These are phyloP conservation scores for Calliphora vomitoria DNA, from an alignment of 2,888 invertebrate species.

Conservation along the genomic window DNA sequence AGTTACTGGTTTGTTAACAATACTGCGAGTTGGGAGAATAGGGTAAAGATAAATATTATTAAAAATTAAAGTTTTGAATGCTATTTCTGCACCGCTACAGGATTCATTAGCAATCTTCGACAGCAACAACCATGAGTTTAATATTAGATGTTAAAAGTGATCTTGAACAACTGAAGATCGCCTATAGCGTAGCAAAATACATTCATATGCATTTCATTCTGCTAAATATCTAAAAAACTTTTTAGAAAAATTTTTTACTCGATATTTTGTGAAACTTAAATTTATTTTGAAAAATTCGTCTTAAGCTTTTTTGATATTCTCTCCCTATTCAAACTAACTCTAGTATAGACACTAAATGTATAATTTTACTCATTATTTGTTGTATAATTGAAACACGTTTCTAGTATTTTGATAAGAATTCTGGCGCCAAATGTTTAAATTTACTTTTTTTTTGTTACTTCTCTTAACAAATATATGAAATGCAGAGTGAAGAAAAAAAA, in stretches of 20 bases:
- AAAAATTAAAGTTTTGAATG: no score
- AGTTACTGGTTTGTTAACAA: slow-evolving; percentile 1
- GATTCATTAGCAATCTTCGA: no score
- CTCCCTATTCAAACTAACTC: slow-evolving; percentile 24
- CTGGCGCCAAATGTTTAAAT: slow-evolving; percentile 72
- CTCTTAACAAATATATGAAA: slow-evolving; percentile 15
- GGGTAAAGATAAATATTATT: not conserved
- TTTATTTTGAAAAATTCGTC: not conserved
- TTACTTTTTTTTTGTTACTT: slow-evolving; percentile 46
- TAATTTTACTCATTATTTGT: slow-evolving; percentile 66
- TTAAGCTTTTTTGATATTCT: not conserved
- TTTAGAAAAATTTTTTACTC: no score
- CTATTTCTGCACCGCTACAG: no score
- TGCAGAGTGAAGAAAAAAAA: not conserved
- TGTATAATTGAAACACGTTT: slow-evolving; percentile 74
- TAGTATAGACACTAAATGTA: slow-evolving; percentile 37
- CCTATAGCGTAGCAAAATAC: no score
- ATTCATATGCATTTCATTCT: no score
- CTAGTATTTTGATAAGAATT: slow-evolving; percentile 74
- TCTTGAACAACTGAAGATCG: no score
- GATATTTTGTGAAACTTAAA: not conserved
- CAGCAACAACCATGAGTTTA: no score
- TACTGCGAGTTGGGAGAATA: slow-evolving; percentile 1
- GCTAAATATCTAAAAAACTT: no score
- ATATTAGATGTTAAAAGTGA: no score